phyloP scores from a whole-genome alignment of 2,113 vertebrate genomes.

The Hemibagrus wyckioides region DNA sequence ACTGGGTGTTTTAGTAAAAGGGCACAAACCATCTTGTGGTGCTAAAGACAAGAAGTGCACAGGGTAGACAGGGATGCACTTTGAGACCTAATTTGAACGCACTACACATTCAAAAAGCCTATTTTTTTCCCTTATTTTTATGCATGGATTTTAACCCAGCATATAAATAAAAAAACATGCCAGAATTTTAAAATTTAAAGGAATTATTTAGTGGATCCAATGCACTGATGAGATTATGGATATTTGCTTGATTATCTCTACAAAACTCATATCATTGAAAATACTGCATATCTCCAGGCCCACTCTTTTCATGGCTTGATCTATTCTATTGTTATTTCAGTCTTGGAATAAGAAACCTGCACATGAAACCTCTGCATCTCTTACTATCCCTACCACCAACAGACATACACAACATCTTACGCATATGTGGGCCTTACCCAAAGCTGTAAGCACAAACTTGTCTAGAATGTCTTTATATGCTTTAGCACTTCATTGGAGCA shows the following conservation, averaged over 20 bases:
- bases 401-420: conserved; percentile 29
- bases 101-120: not conserved
- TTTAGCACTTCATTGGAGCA: not conserved
- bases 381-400: conserved; percentile 62
- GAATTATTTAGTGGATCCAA: not conserved
- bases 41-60: conserved; percentile 5
- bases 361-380: conserved; percentile 62
- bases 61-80: conserved; percentile 22
- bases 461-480: not conserved
- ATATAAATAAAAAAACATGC: not conserved
- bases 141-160: not conserved
- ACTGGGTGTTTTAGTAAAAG: not conserved
- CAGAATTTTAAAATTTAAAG: not conserved
- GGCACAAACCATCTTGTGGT: conserved; percentile 19
- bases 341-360: conserved; percentile 51
- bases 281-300: conserved; percentile 56
- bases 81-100: not conserved
- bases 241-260: conserved; percentile 37
- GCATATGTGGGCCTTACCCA: not conserved
- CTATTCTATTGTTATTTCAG: conserved; percentile 74
- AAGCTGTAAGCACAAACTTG: not conserved
- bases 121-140: not conserved
- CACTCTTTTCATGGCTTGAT: conserved; percentile 63
- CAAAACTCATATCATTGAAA: conserved; percentile 64
- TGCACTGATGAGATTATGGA: not conserved